phyloP scores from a whole-genome alignment of 2,888 invertebrate species.

The Dicyrtomina minuta region DNA sequence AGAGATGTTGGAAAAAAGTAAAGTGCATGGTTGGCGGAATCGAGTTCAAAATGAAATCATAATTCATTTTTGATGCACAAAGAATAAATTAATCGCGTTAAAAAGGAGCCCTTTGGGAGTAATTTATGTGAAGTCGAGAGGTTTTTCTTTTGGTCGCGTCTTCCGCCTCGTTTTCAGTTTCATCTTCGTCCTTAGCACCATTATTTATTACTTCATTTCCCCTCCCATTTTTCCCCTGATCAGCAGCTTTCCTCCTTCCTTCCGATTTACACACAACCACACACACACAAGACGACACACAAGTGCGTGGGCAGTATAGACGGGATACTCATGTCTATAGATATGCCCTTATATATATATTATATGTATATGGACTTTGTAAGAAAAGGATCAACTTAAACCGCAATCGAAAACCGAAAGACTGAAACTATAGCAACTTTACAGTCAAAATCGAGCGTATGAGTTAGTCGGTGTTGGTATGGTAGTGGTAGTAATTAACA shows the following conservation, averaged over 20 bases:
- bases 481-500: too few species aligned
- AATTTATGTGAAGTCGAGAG: constrained; percentile 43
- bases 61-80: constrained; percentile 53
- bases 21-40: constrained; percentile 31
- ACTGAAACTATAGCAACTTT: too few species aligned
- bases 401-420: too few species aligned
- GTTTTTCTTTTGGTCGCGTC: constrained; percentile 27
- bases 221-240: constrained; percentile 32
- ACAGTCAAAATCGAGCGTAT: too few species aligned
- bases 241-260: constrained; percentile 25
- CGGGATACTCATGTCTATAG: background rate
- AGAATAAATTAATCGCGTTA: constrained; percentile 52
- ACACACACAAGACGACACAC: background rate
- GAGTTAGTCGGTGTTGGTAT: too few species aligned
- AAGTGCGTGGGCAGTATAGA: background rate
- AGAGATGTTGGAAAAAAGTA: background rate
- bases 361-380: too few species aligned
- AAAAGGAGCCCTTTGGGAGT: constrained; percentile 44
- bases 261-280: constrained; percentile 18
- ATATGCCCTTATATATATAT: too few species aligned
- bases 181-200: constrained; percentile 28
- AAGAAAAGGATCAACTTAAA: background rate
- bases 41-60: constrained; percentile 52
- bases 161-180: constrained; percentile 29
- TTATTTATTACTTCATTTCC: constrained; percentile 42